Evolutionary conservation across 2,888 invertebrate genomes (phyloP).

Genomic region (Agrochola circellaris): DNA sequence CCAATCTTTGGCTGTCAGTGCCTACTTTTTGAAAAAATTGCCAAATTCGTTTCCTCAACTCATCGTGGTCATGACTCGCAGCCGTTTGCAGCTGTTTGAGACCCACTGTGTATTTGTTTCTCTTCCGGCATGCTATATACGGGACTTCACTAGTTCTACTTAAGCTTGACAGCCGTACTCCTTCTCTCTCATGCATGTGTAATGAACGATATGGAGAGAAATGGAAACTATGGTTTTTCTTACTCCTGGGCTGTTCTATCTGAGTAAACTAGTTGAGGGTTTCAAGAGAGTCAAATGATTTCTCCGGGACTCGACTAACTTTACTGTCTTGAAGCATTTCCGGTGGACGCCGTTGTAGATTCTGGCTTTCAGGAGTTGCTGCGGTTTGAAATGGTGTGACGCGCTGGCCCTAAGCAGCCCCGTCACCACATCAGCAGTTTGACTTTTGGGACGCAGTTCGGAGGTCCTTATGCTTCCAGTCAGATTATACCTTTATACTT

Average conservation of each 20-base stretch:
- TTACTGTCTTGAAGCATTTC: not conserved
- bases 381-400: not conserved
- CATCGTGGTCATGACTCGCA: not conserved
- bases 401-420: not conserved
- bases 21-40: not conserved
- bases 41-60: not conserved
- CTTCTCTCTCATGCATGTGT: not conserved
- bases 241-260: not conserved
- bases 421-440: not conserved
- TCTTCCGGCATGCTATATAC: not conserved
- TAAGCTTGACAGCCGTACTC: not conserved
- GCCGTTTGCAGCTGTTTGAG: not conserved
- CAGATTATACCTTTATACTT: not conserved
- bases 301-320: not conserved
- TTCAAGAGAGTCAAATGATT: not conserved
- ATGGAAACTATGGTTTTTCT: not conserved
- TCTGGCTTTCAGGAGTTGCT: not conserved
- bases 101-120: not conserved
- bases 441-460: not conserved
- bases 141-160: not conserved
- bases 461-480: not conserved
- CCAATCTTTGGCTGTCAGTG: not conserved
- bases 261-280: not conserved
- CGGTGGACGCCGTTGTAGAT: not conserved
- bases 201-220: not conserved